Conservation (phyloP, 2,888 invertebrate species). For the Lampropteryx suffumata region DNA sequence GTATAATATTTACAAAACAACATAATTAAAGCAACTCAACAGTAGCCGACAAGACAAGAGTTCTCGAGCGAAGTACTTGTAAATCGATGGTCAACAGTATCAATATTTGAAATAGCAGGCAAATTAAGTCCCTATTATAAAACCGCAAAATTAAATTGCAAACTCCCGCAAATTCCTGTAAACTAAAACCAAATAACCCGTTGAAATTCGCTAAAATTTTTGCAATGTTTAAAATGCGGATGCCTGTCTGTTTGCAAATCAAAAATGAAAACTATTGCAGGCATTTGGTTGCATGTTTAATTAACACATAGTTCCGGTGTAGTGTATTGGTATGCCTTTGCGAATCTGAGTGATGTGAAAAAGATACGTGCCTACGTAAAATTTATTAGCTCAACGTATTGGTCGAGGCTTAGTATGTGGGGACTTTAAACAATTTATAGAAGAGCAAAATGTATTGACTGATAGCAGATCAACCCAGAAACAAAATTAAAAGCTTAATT, state of each 20-base stretch:
- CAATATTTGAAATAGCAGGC: too few species aligned
- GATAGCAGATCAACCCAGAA: too few species aligned
- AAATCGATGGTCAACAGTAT: too few species aligned
- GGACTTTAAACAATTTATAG: too few species aligned
- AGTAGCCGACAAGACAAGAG: too few species aligned
- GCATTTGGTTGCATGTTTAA: conserved; percentile 33
- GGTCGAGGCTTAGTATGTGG: too few species aligned
- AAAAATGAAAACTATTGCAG: conserved; percentile 28
- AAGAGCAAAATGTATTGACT: too few species aligned
- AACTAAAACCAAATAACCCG: conserved; percentile 15
- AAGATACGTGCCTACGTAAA: conserved; percentile 16
- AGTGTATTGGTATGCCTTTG: conserved; percentile 30
- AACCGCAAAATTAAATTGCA: conserved; percentile 7
- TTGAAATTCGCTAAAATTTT: conserved; percentile 18
- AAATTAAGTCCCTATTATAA: conserved; percentile 2
- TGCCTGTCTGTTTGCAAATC: conserved; percentile 24
- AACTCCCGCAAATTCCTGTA: conserved; percentile 15
- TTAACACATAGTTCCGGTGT: conserved; percentile 29
- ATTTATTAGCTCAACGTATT: too few species aligned
- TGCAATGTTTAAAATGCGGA: conserved; percentile 19
- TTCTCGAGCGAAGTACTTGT: too few species aligned
- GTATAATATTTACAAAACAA: too few species aligned
- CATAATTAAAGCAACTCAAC: too few species aligned
- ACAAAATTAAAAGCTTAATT: too few species aligned
- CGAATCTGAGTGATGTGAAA: conserved; percentile 23